Evolutionary conservation across 2,888 invertebrate species (phyloP), one percentile per base, ranked within the genome.

Genomic region (Lymantria monacha): DNA sequence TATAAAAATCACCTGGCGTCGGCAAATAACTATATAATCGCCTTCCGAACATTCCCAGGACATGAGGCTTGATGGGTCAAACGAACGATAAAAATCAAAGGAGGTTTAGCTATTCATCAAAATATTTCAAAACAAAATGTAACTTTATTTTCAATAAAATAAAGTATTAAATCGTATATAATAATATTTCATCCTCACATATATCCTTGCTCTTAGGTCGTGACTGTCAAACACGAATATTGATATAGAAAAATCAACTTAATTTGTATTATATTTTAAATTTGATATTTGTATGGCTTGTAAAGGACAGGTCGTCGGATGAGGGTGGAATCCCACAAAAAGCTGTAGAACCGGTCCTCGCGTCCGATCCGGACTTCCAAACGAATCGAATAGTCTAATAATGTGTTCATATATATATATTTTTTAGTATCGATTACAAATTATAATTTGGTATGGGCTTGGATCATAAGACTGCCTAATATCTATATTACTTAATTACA

Each of bases 261-360:
- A 79, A 61, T 41, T 1, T 0, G 10, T 33, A n/a, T n/a, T n/a
- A 41, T 8, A 8, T 13, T 41, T 13, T 41, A 14, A 41, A 9
- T 41, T 2, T 41, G 15, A 41, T 3, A 7, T 42, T 42, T 42
- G 13, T 9, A 30, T 22, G 38, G 3, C 11, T n/a, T 42, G 7
- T 56, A 64, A 59, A 70, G 67, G 70, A 63, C 74, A 75, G 81
- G 79, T 80, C 75, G 76, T 61, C 68, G 72, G 70, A 73, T 75
- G 85, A 85, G 89, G 89, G 87, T 85, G 83, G 85, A 82, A 81
- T 85, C 79, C 76, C 61, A 84, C 83, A 87, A 89, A 89, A 89
- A 88, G 87, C 70, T 30, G 87, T 80, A 69, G 42, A 72, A 90
- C 90, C 87, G 88, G 89, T 89, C 79, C 60, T 51, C 43, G 69